Conservation (phyloP, 2,888 invertebrate species). For the Amitus sp. region DNA sequence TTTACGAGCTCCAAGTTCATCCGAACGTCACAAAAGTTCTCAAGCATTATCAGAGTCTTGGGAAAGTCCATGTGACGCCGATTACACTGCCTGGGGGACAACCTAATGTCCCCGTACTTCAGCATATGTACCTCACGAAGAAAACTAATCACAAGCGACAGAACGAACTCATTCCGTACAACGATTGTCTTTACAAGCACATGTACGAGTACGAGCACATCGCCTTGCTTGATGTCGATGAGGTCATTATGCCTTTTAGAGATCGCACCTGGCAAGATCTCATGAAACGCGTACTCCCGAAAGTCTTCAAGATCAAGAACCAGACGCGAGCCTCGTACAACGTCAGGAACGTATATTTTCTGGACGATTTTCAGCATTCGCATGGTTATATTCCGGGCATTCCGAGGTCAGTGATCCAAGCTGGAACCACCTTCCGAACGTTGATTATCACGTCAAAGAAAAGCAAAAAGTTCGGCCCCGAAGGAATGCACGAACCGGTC, state of each 20-base stretch:
- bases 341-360: conserved; percentile 91
- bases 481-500: not conserved
- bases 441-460: not conserved
- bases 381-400: conserved; percentile 84
- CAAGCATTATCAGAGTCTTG: conserved; percentile 72
- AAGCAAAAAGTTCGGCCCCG: not conserved
- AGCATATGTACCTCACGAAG: conserved; percentile 88
- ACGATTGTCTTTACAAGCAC: conserved; percentile 94
- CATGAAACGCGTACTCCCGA: conserved; percentile 77
- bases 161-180: conserved; percentile 95
- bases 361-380: conserved; percentile 85
- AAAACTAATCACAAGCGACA: conserved; percentile 94
- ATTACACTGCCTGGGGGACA: conserved; percentile 88
- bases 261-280: conserved; percentile 80
- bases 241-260: conserved; percentile 90
- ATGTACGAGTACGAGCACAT: conserved; percentile 90
- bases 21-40: conserved; percentile 90
- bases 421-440: not conserved
- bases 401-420: conserved; percentile 68
- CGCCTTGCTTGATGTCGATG: conserved; percentile 92
- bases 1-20: conserved; percentile 90
- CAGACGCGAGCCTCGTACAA: conserved; percentile 83
- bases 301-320: conserved; percentile 75
- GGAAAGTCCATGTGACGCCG: conserved; percentile 80
- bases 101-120: conserved; percentile 88